phyloP scores from a whole-genome alignment of 1,140 invertebrate genomes.

The Lasioglossum albipes region DNA sequence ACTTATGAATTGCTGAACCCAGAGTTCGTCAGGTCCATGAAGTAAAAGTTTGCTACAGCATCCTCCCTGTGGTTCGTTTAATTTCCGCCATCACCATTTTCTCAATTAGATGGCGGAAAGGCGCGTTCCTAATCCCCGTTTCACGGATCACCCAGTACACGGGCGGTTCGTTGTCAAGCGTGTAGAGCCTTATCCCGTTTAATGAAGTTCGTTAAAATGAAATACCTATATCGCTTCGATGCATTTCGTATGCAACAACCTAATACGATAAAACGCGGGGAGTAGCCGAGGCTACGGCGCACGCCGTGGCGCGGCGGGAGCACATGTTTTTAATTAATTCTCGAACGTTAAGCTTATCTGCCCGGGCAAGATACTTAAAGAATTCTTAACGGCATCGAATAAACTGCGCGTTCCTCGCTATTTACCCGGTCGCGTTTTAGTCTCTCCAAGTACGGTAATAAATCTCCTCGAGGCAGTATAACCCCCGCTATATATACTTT shows the following conservation, averaged over 20 bases:
- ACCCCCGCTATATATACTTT: conserved; percentile 30
- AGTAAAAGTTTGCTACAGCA: too few relatives aligned
- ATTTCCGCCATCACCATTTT: too few relatives aligned
- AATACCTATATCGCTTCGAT: background rate
- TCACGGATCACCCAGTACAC: too few relatives aligned
- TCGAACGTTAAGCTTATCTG: conserved; percentile 19
- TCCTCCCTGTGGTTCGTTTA: too few relatives aligned
- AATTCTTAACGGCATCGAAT: conserved; percentile 51
- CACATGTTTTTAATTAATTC: conserved; percentile 44
- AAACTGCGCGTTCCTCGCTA: conserved; percentile 39
- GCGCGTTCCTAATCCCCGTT: too few relatives aligned
- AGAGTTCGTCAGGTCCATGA: too few relatives aligned
- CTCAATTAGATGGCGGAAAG: too few relatives aligned
- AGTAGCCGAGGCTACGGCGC: background rate
- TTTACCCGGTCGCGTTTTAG: conserved; percentile 49
- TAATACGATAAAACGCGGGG: background rate
- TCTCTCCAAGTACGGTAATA: conserved; percentile 40
- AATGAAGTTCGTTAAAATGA: background rate
- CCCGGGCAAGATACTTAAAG: conserved; percentile 27
- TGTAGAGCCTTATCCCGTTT: background rate
- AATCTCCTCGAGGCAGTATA: conserved; percentile 46
- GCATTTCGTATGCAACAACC: background rate
- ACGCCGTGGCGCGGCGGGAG: background rate
- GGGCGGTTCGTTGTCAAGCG: too few relatives aligned
- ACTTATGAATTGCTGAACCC: too few relatives aligned